phyloP scores from a whole-genome alignment of 2,888 invertebrate species.

The Ophion ventricosus region DNA sequence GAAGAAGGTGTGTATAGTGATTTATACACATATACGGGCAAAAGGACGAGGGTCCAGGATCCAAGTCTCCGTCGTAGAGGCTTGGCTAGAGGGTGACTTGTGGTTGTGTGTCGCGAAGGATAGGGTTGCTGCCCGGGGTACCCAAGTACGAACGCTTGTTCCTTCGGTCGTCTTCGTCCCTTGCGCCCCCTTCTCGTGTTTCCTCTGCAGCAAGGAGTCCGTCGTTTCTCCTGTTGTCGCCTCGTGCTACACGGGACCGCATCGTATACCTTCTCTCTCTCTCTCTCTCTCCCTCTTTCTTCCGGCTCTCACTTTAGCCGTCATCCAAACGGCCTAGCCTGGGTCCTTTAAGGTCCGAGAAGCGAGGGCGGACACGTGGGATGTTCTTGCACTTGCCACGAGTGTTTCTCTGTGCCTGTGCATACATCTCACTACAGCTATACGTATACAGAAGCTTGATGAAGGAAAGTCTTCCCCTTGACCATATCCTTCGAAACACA shows the following conservation, averaged over 20 bases:
- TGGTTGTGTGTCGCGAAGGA: slow-evolving; percentile 81
- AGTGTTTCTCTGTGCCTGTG: slow-evolving; percentile 43
- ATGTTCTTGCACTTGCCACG: slow-evolving; percentile 79
- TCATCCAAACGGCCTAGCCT: slow-evolving; percentile 28
- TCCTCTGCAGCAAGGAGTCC: slow-evolving; percentile 35
- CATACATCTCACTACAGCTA: not conserved
- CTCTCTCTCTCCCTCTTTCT: slow-evolving; percentile 16
- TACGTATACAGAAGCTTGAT: slow-evolving; percentile 17
- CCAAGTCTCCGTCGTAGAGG: slow-evolving; percentile 51
- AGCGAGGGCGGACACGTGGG: slow-evolving; percentile 71
- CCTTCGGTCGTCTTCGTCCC: slow-evolving; percentile 50
- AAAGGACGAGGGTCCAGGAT: slow-evolving; percentile 71
- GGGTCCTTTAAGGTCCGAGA: slow-evolving; percentile 67
- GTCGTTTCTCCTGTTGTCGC: slow-evolving; percentile 42
- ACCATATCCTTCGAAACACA: slow-evolving; percentile 43
- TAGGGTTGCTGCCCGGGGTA: slow-evolving; percentile 76
- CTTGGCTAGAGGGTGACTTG: slow-evolving; percentile 77
- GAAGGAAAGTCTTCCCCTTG: slow-evolving; percentile 24
- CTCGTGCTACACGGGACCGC: slow-evolving; percentile 40
- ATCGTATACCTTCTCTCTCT: slow-evolving; percentile 1
- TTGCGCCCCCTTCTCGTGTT: slow-evolving; percentile 43
- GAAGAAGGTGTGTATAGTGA: slow-evolving; percentile 41
- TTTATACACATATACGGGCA: slow-evolving; percentile 61
- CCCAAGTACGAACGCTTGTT: slow-evolving; percentile 37
- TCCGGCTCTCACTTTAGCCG: slow-evolving; percentile 6